Conservation (phyloP, 2,113 vertebrate species). For the Phoenicopterus ruber region DNA sequence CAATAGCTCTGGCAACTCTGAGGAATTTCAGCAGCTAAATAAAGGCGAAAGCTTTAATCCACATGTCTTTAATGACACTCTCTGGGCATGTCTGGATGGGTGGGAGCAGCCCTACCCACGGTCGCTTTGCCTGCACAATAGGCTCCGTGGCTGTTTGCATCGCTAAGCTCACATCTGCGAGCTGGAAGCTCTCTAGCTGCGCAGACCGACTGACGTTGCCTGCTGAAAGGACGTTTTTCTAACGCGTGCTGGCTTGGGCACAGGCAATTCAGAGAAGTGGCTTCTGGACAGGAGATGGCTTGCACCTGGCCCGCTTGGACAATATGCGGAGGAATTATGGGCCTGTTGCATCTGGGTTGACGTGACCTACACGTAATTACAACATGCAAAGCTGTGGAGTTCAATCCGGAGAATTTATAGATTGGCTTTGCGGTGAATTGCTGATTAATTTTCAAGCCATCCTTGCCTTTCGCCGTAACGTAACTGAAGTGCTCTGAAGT, state of each 20-base stretch:
- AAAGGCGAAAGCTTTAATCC: slow-evolving; percentile 40
- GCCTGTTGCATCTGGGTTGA: background rate
- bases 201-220: background rate
- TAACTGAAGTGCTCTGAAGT: background rate
- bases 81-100: slow-evolving; percentile 11
- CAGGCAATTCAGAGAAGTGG: background rate
- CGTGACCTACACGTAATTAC: rapidly evolving
- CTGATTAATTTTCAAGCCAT: background rate
- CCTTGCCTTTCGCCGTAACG: background rate
- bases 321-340: rapidly evolving
- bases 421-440: background rate
- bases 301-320: background rate
- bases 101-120: background rate
- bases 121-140: background rate
- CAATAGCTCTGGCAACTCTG: background rate
- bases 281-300: background rate
- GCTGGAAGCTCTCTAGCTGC: background rate
- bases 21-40: slow-evolving; percentile 4
- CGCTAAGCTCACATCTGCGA: rapidly evolving
- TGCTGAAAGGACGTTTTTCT: background rate
- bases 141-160: background rate
- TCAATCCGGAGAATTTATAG: background rate
- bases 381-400: background rate
- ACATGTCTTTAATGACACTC: slow-evolving; percentile 1
- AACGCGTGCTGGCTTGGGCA: background rate